Base-by-base conservation (phyloP, 2,113 vertebrate species). In the Mugil cephalus region DNA sequence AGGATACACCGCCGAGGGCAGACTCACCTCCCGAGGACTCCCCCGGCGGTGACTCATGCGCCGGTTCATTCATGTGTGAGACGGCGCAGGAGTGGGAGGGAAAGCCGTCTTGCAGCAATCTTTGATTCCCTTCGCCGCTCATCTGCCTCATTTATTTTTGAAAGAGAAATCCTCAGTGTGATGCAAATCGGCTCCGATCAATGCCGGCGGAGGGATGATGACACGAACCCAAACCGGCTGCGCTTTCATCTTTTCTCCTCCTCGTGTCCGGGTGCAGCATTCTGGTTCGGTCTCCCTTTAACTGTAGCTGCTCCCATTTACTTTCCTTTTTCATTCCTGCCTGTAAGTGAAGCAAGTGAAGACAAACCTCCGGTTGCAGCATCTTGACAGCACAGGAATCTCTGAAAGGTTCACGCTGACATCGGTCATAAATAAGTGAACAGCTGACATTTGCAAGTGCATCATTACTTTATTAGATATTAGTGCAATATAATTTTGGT, bases 41-140 rank as follows among this genome's bases (percentile, higher is more conserved):
- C 80, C 84, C 75, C 24, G 55, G 69, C 80, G 63, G 61, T 84
- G 84, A 88, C 50, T 87, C 86, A 88, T 34, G 15, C n/a, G 24
- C 15, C 17, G 69, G 10, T 75, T 73, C 51, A 58, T 54, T 66
- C 72, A 72, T 63, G 68, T 62, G 60, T 52, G 64, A 64, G 53
- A 38, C n/a, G 52, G 21, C 43, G 55, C 9, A n/a, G 19, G 65
- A 21, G 82, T 66, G 74, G 82, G 74, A 68, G 69, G 77, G 56
- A 66, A 58, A 61, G 47, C 45, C 55, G 55, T 71, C 72, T 43
- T 13, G 59, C 19, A 55, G 47, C 38, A 68, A 39, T 61, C 66
- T 78, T 42, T 65, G 71, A 63, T 67, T 79, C 62, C 50, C 73
- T 56, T 53, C 78, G 46, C 63, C 30, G 43, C 50, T 80, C 71